phyloP scores from a whole-genome alignment of 2,113 vertebrate species.

The Myrmophylax atrothorax region DNA sequence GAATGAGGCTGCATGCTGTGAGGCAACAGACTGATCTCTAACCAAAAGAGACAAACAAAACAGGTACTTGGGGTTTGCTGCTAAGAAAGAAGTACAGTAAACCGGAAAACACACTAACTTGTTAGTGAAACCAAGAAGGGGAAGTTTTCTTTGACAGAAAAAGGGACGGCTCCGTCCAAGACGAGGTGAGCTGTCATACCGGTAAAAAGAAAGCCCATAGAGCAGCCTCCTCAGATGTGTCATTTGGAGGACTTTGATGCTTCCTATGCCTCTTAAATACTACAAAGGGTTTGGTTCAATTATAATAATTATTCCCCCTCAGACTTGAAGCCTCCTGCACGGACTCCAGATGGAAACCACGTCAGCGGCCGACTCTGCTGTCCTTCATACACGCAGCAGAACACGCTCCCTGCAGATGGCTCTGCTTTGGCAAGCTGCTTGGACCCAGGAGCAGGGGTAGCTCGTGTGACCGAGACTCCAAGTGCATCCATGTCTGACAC shows the following conservation, averaged over 20 bases:
- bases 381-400: background rate
- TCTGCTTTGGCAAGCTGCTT: background rate
- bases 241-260: background rate
- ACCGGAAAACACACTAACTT: background rate
- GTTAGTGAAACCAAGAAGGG: background rate
- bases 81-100: background rate
- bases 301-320: background rate
- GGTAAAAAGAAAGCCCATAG: background rate
- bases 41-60: background rate
- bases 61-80: background rate
- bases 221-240: background rate
- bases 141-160: background rate
- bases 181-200: rapidly evolving
- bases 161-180: background rate
- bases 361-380: background rate
- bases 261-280: background rate
- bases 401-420: background rate
- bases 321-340: background rate
- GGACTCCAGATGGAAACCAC: background rate
- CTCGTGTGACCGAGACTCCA: rapidly evolving
- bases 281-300: background rate
- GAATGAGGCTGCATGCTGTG: background rate
- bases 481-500: rapidly evolving
- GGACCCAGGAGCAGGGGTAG: rapidly evolving
- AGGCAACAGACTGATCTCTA: background rate